Base-by-base conservation (phyloP, 2,113 vertebrate genomes). In the Prunella fulvescens region DNA sequence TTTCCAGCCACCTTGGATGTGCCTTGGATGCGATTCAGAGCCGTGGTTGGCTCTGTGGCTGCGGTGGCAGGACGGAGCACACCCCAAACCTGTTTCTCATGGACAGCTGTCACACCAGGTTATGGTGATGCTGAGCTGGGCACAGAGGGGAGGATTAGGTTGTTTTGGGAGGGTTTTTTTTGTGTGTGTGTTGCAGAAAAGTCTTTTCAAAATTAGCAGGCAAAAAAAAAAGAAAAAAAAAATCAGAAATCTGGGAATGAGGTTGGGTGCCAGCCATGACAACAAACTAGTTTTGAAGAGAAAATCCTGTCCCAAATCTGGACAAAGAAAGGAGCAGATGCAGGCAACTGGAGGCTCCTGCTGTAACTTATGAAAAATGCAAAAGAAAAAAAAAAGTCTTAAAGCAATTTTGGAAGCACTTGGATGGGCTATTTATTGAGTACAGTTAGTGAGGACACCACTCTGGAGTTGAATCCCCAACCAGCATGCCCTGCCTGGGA, bases 41-140 rank as follows among this genome's bases (percentile, higher is more conserved):
- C 56, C 29, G 12, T 4, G n/a, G 37, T 25, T 76, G 74, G 81
- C 31, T 56, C 31, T 1, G 9, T 37, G 90, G 84, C 26, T 5
- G 15, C 5, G 6, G n/a, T 29, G 60, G 37, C 64, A 72, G 9
- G 39, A 57, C 1, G 0, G 1, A 92, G 60, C 12, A 19, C 1
- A 0, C 9, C 14, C 8, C 3, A 42, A 89, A 44, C 7, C 40
- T 81, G 33, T 42, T 96, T 56, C 47, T 70, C 54, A 31, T 13
- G 82, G 47, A 86, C n/a, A 81, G 48, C 56, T 94, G 65, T 90
- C 24, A 19, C 17, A 20, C 51, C 0, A 0, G 50, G 37, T 84
- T 54, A 31, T 10, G 23, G 7, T 39, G n/a, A 64, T n/a, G 69
- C 18, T 65, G 50, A 19, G 3, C 48, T 40, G 24, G 16, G 44